Evolutionary conservation across 2,888 invertebrate species (phyloP).

Genomic region (Lottia scabra): DNA sequence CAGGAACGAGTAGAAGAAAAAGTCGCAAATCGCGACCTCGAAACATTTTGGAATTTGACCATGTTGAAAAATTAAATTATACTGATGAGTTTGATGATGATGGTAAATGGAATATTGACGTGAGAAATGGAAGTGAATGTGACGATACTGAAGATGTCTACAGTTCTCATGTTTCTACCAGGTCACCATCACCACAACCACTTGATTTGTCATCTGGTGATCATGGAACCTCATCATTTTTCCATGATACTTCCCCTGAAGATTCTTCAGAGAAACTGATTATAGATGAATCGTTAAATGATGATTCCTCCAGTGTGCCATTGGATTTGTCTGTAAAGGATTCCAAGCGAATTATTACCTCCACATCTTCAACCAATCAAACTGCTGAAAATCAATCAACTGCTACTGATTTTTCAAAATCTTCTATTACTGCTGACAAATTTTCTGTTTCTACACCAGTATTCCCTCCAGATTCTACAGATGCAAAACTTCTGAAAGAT

Average conservation of each 20-base stretch:
- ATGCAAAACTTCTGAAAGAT: constrained; percentile 75
- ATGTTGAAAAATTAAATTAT: constrained; percentile 36
- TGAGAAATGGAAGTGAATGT: neutral
- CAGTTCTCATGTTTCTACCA: neutral
- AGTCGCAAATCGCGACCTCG: constrained; percentile 74
- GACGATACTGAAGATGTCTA: neutral
- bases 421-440: constrained; percentile 7
- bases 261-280: constrained; percentile 7
- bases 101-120: constrained; percentile 27
- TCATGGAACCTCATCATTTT: constrained; percentile 7
- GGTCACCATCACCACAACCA: neutral
- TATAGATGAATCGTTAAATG: neutral
- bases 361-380: neutral
- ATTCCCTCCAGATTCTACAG: constrained; percentile 5
- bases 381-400: neutral
- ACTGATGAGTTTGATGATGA: constrained; percentile 59
- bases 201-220: constrained; percentile 7
- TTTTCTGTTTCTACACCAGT: neutral
- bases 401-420: constrained; percentile 9
- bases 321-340: constrained; percentile 22
- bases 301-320: constrained; percentile 14
- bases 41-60: constrained; percentile 72
- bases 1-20: constrained; percentile 36
- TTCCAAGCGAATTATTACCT: constrained; percentile 1
- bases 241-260: neutral